Percentiles rank a stretch among this genome's conserved stretches.
Evolutionary conservation across 2,888 invertebrate species (phyloP).

Genomic region (Muscina levida): DNA sequence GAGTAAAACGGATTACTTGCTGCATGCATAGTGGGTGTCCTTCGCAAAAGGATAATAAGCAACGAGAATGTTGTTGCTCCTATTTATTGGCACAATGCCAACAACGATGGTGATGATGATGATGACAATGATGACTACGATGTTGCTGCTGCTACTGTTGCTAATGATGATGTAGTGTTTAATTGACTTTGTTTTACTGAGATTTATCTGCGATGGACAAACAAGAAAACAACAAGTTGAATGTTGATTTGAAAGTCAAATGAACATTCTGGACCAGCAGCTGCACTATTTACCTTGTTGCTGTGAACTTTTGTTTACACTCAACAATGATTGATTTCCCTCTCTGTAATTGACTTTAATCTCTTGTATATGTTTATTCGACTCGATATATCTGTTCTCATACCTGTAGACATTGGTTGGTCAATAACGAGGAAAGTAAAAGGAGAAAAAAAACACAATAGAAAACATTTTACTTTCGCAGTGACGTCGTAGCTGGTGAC

Average conservation of each 20-base stretch:
- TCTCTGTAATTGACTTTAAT: too few relatives aligned
- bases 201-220: neutral
- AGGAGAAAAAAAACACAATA: too few relatives aligned
- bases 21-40: conserved; percentile 12
- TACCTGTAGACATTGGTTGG: too few relatives aligned
- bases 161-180: conserved; percentile 5
- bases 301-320: too few relatives aligned
- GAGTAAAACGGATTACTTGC: conserved; percentile 44
- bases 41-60: conserved; percentile 13
- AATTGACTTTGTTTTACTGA: neutral
- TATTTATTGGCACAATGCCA: neutral
- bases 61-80: neutral
- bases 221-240: neutral
- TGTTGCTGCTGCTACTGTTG: conserved; percentile 20
- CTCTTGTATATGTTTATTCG: too few relatives aligned
- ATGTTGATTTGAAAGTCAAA: conserved; percentile 5
- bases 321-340: too few relatives aligned
- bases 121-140: conserved; percentile 12
- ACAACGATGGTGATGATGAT: neutral
- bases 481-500: too few relatives aligned
- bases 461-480: too few relatives aligned
- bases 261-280: neutral
- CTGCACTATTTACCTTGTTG: too few relatives aligned
- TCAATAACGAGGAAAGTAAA: too few relatives aligned
- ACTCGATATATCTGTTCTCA: too few relatives aligned